Percentiles rank a stretch among this genome's conserved stretches.
phyloP scores from a whole-genome alignment of 2,888 invertebrate species.

The Drosophila helvetica region DNA sequence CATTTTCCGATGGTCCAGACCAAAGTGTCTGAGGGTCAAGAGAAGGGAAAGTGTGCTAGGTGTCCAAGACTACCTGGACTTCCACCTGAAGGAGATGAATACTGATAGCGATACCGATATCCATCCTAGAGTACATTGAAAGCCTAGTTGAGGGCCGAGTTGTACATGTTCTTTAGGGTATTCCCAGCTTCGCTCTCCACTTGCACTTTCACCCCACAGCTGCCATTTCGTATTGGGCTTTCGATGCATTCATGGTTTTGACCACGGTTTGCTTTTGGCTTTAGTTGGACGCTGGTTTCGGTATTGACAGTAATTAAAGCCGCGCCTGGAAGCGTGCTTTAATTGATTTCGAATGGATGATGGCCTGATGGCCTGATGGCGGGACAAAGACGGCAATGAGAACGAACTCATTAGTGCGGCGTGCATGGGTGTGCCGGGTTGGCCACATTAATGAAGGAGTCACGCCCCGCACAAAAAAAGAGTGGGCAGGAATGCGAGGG shows the following conservation, averaged over 20 bases:
- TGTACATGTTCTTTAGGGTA: background rate
- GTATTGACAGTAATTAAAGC: slow-evolving; percentile 6
- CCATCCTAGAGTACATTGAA: background rate
- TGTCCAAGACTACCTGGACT: no score
- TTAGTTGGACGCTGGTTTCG: background rate
- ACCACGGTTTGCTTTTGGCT: background rate
- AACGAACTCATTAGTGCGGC: slow-evolving; percentile 15
- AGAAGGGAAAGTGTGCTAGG: no score
- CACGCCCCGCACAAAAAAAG: no score
- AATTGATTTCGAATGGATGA: slow-evolving; percentile 1
- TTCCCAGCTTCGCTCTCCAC: background rate
- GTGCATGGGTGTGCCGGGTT: background rate
- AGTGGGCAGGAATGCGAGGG: no score
- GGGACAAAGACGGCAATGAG: background rate
- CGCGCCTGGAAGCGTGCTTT: background rate
- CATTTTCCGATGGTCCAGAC: background rate
- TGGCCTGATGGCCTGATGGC: background rate
- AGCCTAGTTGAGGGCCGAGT: background rate
- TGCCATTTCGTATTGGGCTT: slow-evolving; percentile 2
- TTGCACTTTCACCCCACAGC: background rate
- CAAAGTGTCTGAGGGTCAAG: background rate
- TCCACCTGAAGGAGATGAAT: no score
- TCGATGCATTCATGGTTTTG: background rate
- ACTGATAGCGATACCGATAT: no score
- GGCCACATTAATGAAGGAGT: slow-evolving; percentile 1